Evolutionary conservation across 2,113 vertebrate species (phyloP), one percentile per base, ranked within the genome.

Genomic region (Clarias batrachus): DNA sequence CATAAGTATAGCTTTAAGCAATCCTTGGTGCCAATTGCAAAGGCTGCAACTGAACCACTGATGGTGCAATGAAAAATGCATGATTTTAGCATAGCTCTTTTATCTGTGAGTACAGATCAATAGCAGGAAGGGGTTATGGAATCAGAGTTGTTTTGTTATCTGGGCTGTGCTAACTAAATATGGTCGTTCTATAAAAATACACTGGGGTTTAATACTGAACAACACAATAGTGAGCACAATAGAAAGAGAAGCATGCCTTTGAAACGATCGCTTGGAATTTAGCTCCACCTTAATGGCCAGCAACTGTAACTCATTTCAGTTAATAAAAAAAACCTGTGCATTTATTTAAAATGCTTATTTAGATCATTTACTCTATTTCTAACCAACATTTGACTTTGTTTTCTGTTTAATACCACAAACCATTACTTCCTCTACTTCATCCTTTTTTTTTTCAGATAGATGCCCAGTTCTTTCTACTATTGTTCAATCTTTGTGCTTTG

Each of bases 61-160:
- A 94, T 94, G 93, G 87, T 90, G 91, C 88, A 88, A 95, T 95
- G 91, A 95, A 95, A 96, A 95, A 95, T 95, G 94, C 93, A 96
- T 95, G 94, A 93, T 92, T 93, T 94, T 90, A 92, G 89, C 90
- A 89, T 89, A 86, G 85, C 84, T 92, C 93, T 94, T 95, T 94
- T 93, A 95, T 95, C 93, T 93, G 89, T 87, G 68, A 94, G 90
- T 92, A 90, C 90, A 93, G 92, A 94, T 95, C 94, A 94, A 95
- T 95, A 94, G 92, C 91, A 90, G 92, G 93, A 93, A 91, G 89
- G 89, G 92, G 93, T 94, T 95, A 93, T 87, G 87, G 89, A 94
- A 93, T 94, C 94, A 94, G 94, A 94, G 94, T 90, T 92, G 91
- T 93, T 94, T 93, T 93, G 90, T 91, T 93, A 87, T 91, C 91